Percentiles rank a stretch among this genome's conserved stretches.
Conservation (phyloP, 2,797 vertebrate species). For the Protonibea diacanthus region DNA sequence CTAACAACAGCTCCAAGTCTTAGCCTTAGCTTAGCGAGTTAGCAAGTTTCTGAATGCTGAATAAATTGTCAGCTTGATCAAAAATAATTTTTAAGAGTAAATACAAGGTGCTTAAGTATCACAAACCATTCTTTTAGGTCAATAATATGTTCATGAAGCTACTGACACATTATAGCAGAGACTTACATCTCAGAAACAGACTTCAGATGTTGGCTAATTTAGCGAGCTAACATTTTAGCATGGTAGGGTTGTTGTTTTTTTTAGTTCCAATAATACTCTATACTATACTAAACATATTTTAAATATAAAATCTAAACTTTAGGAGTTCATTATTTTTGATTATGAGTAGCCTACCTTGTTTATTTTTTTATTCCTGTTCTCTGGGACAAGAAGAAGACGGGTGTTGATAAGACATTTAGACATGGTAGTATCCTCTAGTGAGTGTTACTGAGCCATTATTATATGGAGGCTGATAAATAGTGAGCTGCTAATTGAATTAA, state of each 20-base stretch:
- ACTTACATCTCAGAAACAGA: not conserved
- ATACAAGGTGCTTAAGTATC: not conserved
- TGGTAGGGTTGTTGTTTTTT: too few relatives aligned
- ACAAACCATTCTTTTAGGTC: not conserved
- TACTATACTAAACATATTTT: not conserved
- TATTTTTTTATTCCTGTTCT: not conserved
- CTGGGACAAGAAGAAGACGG: not conserved
- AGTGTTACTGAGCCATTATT: not conserved
- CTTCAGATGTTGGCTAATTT: not conserved
- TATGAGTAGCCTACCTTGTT: not conserved
- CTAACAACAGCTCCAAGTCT: not conserved
- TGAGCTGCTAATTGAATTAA: constrained; percentile 4
- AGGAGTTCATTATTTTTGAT: not conserved
- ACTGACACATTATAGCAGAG: not conserved
- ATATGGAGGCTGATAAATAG: constrained; percentile 2
- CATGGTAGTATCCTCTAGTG: not conserved
- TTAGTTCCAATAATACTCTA: too few relatives aligned
- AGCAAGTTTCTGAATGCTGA: not conserved
- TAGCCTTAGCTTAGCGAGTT: not conserved
- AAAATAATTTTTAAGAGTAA: not conserved
- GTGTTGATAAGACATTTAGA: too few relatives aligned
- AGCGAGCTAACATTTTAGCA: not conserved
- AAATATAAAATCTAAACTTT: not conserved
- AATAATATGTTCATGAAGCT: not conserved
- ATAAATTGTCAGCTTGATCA: not conserved